Evolutionary conservation across 92 coral and sea anemone genomes (phyloP).

Genomic region (Porites cylindrica): DNA sequence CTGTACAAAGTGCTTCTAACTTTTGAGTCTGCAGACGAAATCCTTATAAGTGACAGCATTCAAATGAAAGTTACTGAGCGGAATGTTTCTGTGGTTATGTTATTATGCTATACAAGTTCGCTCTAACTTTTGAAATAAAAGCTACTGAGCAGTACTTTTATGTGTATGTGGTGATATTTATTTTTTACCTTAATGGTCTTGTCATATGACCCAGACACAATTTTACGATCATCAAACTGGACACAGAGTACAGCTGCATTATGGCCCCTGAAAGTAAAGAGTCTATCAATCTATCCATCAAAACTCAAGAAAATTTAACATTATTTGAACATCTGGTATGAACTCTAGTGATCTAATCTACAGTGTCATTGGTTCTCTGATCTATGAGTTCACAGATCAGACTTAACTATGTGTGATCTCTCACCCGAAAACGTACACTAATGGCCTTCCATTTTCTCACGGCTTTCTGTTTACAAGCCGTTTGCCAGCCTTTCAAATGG

Average conservation of each 20-base stretch:
- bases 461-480: too few species aligned
- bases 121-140: not conserved
- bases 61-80: not conserved
- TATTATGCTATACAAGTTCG: not conserved
- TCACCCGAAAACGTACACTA: too few species aligned
- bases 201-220: conserved; percentile 99
- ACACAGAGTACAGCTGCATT: conserved; percentile 99
- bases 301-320: too few species aligned
- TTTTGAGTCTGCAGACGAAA: not conserved
- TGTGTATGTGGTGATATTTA: too few species aligned
- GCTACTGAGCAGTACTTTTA: too few species aligned
- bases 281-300: not conserved
- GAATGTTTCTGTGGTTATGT: not conserved
- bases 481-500: too few species aligned
- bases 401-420: too few species aligned
- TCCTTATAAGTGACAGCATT: not conserved
- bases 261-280: conserved; percentile 79
- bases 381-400: too few species aligned
- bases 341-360: too few species aligned
- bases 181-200: conserved; percentile 93
- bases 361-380: too few species aligned
- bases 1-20: not conserved
- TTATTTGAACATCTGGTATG: too few species aligned
- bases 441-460: too few species aligned
- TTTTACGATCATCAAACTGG: conserved; percentile 97